Conservation (phyloP, 2,888 invertebrate genomes). For the Hypselothyrea guttata region DNA sequence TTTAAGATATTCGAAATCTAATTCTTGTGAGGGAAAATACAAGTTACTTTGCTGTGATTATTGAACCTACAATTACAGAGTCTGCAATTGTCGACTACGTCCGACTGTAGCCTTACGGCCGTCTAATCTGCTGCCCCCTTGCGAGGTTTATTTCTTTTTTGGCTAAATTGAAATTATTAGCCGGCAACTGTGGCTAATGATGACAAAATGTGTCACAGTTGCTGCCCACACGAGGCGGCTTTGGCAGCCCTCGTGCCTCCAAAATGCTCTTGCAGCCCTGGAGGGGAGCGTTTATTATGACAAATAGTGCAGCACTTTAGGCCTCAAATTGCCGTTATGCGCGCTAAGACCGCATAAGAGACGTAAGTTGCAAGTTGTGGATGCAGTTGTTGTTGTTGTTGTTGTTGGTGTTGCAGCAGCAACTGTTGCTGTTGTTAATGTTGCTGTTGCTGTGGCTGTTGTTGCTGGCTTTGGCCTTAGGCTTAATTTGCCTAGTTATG, state of each 20-base stretch:
- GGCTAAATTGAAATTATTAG: conserved; percentile 75
- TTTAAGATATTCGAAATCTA: too few species aligned
- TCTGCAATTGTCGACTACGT: too few species aligned
- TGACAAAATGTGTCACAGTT: conserved; percentile 79
- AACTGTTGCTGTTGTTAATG: not conserved
- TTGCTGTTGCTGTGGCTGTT: conserved; percentile 3
- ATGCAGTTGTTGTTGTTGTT: not conserved
- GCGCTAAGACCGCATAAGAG: conserved; percentile 28
- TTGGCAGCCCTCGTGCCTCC: not conserved
- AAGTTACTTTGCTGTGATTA: too few species aligned
- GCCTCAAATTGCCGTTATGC: conserved; percentile 69
- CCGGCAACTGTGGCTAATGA: conserved; percentile 77
- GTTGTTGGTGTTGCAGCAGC: conserved; percentile 4
- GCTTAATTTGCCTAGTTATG: conserved; percentile 76
- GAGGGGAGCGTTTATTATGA: conserved; percentile 69
- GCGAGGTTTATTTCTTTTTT: conserved; percentile 70
- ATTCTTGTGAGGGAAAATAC: too few species aligned
- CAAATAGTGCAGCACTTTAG: conserved; percentile 73
- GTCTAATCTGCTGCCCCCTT: too few species aligned
- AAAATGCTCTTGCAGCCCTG: conserved; percentile 5
- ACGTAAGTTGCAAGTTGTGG: not conserved
- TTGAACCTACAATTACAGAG: too few species aligned
- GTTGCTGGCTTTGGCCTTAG: conserved; percentile 47
- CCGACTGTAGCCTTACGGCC: too few species aligned
- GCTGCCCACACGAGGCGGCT: conserved; percentile 61